These are phyloP conservation scores for Anarrhichthys ocellatus DNA, from an alignment of 2,113 vertebrate genomes.

Conservation along the genomic window DNA sequence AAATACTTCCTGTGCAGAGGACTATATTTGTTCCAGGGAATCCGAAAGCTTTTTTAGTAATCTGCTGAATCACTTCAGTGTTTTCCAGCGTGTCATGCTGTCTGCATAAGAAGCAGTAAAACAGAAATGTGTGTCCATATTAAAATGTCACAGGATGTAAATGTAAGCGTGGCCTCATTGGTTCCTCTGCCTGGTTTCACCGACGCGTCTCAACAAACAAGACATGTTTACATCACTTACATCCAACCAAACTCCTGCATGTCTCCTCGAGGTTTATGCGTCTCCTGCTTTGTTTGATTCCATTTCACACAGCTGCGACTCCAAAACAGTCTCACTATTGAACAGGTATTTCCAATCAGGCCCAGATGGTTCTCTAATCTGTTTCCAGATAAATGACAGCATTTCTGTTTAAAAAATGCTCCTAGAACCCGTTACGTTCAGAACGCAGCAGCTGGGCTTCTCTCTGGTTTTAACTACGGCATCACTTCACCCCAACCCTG, in stretches of 20 bases:
- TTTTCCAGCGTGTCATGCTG: background rate
- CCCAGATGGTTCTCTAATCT: constrained; percentile 16
- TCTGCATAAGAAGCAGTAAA: background rate
- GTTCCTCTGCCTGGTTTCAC: background rate
- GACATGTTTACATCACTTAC: background rate
- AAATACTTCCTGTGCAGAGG: background rate
- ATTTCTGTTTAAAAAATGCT: too few species aligned
- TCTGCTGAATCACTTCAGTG: background rate
- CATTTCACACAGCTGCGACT: background rate
- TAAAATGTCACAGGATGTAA: background rate
- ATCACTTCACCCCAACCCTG: too few species aligned
- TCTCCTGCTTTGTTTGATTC: constrained; percentile 10
- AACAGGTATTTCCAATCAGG: constrained; percentile 14
- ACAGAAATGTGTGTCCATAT: background rate
- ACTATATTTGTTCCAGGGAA: background rate
- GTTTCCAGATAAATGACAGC: background rate
- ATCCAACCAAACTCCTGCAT: background rate
- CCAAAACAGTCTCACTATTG: background rate
- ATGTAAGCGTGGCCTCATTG: background rate
- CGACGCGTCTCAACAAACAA: background rate
- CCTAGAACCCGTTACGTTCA: too few species aligned
- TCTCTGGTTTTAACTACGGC: too few species aligned
- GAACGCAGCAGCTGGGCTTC: too few species aligned
- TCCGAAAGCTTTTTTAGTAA: background rate
- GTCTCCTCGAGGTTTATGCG: background rate